Evolutionary conservation across 2,113 vertebrate genomes (phyloP).

Genomic region (Ceyx margarethae): DNA sequence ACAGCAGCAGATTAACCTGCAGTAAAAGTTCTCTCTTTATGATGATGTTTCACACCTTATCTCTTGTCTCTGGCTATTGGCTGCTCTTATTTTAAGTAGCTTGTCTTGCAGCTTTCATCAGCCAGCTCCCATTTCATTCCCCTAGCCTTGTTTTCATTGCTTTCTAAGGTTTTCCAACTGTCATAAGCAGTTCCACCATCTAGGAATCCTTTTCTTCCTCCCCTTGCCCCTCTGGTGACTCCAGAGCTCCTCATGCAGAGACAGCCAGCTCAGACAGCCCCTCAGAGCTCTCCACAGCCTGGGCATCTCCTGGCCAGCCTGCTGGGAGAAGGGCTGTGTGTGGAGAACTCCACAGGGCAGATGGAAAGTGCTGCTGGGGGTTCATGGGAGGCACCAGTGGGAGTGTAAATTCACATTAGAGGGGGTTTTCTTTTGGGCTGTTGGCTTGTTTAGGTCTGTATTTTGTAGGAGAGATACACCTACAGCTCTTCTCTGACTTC

Average conservation of each 20-base stretch:
- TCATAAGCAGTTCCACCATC: not conserved
- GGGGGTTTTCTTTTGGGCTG: not conserved
- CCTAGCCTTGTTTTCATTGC: not conserved
- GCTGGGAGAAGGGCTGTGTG: not conserved
- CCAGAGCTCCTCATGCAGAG: not conserved
- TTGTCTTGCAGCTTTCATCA: not conserved
- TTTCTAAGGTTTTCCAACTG: not conserved
- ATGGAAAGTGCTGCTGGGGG: not conserved
- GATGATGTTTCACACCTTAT: not conserved
- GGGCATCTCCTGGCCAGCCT: not conserved
- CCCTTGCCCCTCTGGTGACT: not conserved
- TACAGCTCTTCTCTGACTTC: not conserved
- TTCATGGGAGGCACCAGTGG: not conserved
- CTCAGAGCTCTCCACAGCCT: not conserved
- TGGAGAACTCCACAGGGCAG: not conserved
- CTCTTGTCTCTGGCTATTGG: not conserved
- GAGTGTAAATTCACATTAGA: not conserved
- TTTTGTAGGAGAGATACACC: not conserved
- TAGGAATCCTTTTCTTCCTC: not conserved
- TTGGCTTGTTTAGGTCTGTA: not conserved
- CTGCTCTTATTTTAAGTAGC: not conserved
- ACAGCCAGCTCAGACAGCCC: not conserved
- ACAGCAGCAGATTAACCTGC: not conserved
- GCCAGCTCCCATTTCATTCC: not conserved
- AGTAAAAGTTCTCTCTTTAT: not conserved